A percentile compares a stretch with the other conserved stretches of the same genome.
phyloP scores from a whole-genome alignment of 2,797 vertebrate species.

The Glyptemys insculpta region DNA sequence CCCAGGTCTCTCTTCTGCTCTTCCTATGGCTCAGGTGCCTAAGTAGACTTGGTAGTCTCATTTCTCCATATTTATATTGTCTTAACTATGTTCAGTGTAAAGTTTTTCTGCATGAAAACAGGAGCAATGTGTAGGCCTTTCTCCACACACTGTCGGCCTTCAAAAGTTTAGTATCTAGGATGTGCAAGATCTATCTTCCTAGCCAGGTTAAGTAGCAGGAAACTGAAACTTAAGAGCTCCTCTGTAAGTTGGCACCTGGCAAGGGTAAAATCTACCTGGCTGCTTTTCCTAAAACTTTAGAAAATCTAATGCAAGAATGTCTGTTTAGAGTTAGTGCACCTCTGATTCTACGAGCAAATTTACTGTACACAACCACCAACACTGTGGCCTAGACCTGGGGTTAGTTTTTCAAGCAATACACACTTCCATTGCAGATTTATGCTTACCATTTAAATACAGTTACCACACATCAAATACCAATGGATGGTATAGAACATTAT shows the following conservation, averaged over 20 bases:
- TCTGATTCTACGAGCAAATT: background rate
- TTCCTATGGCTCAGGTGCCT: constrained; percentile 58
- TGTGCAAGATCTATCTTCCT: background rate
- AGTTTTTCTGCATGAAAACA: background rate
- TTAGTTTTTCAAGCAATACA: background rate
- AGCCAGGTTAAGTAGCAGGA: background rate
- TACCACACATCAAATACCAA: fast-evolving
- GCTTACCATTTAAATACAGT: background rate
- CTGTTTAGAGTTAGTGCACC: background rate
- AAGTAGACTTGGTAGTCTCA: constrained; percentile 53
- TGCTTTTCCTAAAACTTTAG: background rate
- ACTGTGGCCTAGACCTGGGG: background rate
- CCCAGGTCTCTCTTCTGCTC: constrained; percentile 22
- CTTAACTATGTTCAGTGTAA: background rate
- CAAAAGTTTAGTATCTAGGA: background rate
- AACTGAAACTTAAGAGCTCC: background rate
- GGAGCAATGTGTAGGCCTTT: background rate
- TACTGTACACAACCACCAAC: background rate
- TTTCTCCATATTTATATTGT: constrained; percentile 21
- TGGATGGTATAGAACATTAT: background rate
- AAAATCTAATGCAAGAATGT: background rate
- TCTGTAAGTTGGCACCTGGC: background rate
- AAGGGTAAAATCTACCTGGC: background rate
- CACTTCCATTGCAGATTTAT: background rate
- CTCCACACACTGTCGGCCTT: background rate